Conservation (phyloP, 2,888 invertebrate genomes). For the Tineola bisselliella region DNA sequence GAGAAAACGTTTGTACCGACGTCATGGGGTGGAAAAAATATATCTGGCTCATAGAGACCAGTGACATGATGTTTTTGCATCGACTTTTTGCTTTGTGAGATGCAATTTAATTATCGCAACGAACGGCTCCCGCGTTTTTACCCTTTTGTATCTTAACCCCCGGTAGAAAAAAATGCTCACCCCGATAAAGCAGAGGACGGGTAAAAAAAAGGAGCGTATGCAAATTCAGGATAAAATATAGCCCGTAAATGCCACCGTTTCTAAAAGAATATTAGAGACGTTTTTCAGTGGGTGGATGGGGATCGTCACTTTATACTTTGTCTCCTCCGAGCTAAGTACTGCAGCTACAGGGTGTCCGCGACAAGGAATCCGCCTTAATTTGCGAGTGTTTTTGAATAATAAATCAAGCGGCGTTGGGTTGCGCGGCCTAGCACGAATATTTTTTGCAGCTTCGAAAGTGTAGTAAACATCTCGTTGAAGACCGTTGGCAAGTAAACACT, state of each 20-base stretch:
- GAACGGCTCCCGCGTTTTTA: conserved; percentile 54
- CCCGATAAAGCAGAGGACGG: conserved; percentile 66
- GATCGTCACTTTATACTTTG: conserved; percentile 64
- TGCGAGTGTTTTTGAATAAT: conserved; percentile 58
- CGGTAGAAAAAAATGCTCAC: conserved; percentile 66
- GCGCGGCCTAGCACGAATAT: conserved; percentile 13
- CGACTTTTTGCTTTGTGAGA: conserved; percentile 24
- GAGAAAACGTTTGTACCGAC: conserved; percentile 14
- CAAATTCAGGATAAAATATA: conserved; percentile 71
- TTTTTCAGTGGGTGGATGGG: conserved; percentile 68
- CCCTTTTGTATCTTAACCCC: conserved; percentile 70
- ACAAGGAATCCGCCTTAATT: conserved; percentile 54
- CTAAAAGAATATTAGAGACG: conserved; percentile 71
- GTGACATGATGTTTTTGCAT: conserved; percentile 18
- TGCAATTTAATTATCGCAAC: conserved; percentile 67
- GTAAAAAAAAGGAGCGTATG: conserved; percentile 69
- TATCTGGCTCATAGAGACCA: conserved; percentile 3
- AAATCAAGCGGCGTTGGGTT: conserved; percentile 43
- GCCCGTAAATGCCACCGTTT: conserved; percentile 71
- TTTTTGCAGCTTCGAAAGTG: neutral
- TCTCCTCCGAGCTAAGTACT: conserved; percentile 63
- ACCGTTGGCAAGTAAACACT: neutral
- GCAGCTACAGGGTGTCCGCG: conserved; percentile 56
- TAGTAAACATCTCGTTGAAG: neutral
- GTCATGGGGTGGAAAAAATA: neutral